A percentile compares a stretch with the other conserved stretches of the same genome.
These are phyloP conservation scores for Psittacula echo DNA, from an alignment of 2,797 vertebrate species.

Conservation along the genomic window DNA sequence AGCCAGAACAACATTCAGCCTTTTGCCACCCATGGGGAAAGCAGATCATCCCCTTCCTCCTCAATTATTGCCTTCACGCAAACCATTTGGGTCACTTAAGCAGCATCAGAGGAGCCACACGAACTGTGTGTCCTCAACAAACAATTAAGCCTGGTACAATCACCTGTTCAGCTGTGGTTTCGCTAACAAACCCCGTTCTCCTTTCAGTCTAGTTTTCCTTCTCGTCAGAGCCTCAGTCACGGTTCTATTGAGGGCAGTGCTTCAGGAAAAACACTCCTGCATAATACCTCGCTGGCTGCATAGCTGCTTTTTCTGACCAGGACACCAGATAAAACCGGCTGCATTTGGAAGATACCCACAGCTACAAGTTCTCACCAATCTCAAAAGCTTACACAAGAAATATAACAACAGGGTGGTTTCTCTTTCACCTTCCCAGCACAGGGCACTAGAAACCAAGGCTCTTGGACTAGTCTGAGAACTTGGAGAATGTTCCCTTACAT, in stretches of 20 bases:
- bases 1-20: not conserved
- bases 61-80: not conserved
- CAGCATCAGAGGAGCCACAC: not conserved
- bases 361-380: not conserved
- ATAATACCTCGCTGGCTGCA: not conserved
- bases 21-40: not conserved
- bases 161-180: not conserved
- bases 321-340: not conserved
- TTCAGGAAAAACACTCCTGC: not conserved
- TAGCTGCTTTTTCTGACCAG: not conserved
- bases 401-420: no score
- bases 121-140: not conserved
- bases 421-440: not conserved
- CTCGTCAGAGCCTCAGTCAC: not conserved
- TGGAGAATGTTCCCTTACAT: fast-evolving
- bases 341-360: not conserved
- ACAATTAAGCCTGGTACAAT: not conserved
- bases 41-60: not conserved
- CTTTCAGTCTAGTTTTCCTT: not conserved
- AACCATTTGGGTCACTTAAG: not conserved
- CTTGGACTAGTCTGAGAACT: fast-evolving
- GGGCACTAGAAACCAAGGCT: not conserved
- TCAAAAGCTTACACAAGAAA: not conserved
- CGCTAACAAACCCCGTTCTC: not conserved
- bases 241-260: not conserved